Evolutionary conservation across 2,888 invertebrate species (phyloP), one percentile per base, ranked within the genome.

Genomic region (Drosophila pseudotakahashii): DNA sequence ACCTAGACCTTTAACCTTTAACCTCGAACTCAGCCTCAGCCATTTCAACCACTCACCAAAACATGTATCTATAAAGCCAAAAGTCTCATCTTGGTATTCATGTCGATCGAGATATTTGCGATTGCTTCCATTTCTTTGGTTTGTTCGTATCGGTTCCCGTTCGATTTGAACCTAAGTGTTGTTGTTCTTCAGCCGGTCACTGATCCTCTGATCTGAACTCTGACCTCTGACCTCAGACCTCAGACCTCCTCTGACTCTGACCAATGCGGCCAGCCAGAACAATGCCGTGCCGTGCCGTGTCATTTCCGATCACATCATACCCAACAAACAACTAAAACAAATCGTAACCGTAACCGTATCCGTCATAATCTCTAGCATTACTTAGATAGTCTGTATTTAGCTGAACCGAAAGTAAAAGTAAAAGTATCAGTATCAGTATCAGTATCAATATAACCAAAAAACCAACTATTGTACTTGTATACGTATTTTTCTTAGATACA

Each of bases 121-220:
- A 51, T 52, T 34, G 44, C 60, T 13, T 47, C 58, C 51, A 73
- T 55, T 67, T 58, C 41, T 67, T 69, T 51, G 64, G 59, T 64
- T 67, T 63, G 39, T 66, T 53, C 50, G 67, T 68, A 70, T 77
- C 70, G 79, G 83, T 83, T 81, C 77, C 77, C 81, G 81, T 81
- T 81, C 81, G 84, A 73, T 77, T 72, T 63, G 77, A 78, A 78
- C 78, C 79, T 59, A 80, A 72, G 80, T 82, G 85, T 85, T 83
- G 75, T 82, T 82, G 77, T 79, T 66, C 64, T 64, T 70, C 62
- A 70, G 62, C 70, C 51, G 70, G 70, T 66, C 63, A 63, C 23
- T 37, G 64, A 66, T 58, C 30, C 26, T 26, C 26, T 26, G 26
- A 26, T 30, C 39, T 23, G 55, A 55, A 34, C 61, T 36, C 14